Evolutionary conservation across 2,888 invertebrate species (phyloP).

Genomic region (Automeris io): DNA sequence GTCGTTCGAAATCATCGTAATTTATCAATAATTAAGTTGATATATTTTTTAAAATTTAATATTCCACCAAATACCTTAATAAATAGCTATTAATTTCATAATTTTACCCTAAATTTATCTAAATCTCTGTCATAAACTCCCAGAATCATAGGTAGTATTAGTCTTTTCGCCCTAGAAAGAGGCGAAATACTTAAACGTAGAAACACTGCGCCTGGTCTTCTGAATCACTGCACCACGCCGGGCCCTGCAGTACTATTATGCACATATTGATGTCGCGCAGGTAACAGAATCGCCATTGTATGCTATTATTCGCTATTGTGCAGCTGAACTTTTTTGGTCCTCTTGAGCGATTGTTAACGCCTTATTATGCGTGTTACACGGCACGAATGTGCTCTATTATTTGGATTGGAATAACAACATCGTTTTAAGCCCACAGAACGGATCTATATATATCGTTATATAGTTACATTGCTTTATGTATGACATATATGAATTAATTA

Average conservation of each 20-base stretch:
- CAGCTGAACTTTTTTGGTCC: conserved; percentile 62
- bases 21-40: no score
- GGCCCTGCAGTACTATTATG: conserved; percentile 53
- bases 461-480: conserved; percentile 1
- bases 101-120: no score
- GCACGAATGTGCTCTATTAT: conserved; percentile 45
- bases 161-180: no score
- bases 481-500: conserved; percentile 16
- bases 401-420: conserved; percentile 54
- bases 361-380: conserved; percentile 59
- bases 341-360: conserved; percentile 63
- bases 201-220: conserved; percentile 10
- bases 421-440: conserved; percentile 33
- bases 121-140: no score
- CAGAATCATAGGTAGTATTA: no score
- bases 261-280: conserved; percentile 71
- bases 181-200: no score
- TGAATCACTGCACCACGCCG: conserved; percentile 31
- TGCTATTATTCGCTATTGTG: conserved; percentile 68
- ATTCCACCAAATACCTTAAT: no score
- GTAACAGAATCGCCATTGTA: conserved; percentile 70
- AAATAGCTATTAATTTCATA: no score
- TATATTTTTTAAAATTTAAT: no score
- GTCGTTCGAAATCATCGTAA: no score
- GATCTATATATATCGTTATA: conserved; percentile 7